Evolutionary conservation across 2,888 invertebrate genomes (phyloP).

Genomic region (Morinoia aosen): DNA sequence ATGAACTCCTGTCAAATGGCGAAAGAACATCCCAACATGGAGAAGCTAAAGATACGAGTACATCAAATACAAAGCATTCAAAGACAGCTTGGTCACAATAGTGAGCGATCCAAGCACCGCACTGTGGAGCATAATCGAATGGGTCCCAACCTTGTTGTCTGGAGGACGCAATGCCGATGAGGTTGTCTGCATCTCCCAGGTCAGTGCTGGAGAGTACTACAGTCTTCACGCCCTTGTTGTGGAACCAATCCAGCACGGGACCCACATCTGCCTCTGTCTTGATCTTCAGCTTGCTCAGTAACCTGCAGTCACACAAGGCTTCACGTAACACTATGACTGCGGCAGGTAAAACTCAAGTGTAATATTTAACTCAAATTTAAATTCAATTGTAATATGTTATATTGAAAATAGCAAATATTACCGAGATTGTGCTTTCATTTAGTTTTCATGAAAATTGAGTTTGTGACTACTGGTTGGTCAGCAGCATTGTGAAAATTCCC

Average conservation of each 20-base stretch:
- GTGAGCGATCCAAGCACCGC: not conserved
- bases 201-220: conserved; percentile 91
- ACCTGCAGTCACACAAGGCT: conserved; percentile 74
- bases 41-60: not conserved
- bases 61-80: not conserved
- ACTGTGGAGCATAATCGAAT: not conserved
- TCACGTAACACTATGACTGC: too few relatives aligned
- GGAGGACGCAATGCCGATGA: conserved; percentile 81
- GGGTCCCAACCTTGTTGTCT: not conserved
- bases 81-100: not conserved
- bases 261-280: conserved; percentile 80
- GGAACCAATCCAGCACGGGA: conserved; percentile 83
- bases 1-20: not conserved
- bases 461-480: too few relatives aligned
- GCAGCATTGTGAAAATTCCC: too few relatives aligned
- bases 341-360: too few relatives aligned
- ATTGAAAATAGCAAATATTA: too few relatives aligned
- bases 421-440: too few relatives aligned
- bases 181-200: conserved; percentile 77
- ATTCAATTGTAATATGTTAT: too few relatives aligned
- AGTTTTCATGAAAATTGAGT: too few relatives aligned
- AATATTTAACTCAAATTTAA: too few relatives aligned
- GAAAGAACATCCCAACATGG: not conserved
- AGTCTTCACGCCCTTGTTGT: conserved; percentile 84
- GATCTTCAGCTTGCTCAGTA: conserved; percentile 84